Base-by-base conservation (phyloP, 2,797 vertebrate species). In the Periophthalmus magnuspinnatus region DNA sequence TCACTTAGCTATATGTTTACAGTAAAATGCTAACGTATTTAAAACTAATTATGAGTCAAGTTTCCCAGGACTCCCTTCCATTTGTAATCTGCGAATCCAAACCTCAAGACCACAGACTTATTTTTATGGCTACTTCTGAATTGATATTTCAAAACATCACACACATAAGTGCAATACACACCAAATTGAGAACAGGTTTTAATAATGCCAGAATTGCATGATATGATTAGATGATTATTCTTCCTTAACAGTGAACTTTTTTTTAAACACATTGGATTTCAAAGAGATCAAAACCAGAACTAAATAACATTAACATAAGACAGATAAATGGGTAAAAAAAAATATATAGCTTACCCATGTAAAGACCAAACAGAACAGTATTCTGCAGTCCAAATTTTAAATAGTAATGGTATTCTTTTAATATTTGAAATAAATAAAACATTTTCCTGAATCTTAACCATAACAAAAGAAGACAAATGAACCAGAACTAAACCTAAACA, bases 21-120 rank as follows among this genome's bases (percentile, higher is more conserved):
- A 75, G 80, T 71, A 77, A 60, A 41, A 33, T 68, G 32, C 64
- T 79, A 58, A 77, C 65, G 68, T 75, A 69, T 64, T 71, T 82
- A 61, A 77, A 79, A 74, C 67, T 71, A 72, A 80, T 71, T 10
- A 17, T 88, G 88, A 90, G 60, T 91, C 85, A 86, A 68, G 59
- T 76, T 81, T 73, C 71, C 62, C 6, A 76, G 45, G 71, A 76
- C 55, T 79, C 70, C 69, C 73, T 85, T 84, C 78, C 58, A 75
- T 32, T 79, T 65, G 61, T 72, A 68, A 76, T 78, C 60, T 86
- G 83, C 28, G 1, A n/a, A 33, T 33, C 63, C 47, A 28, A 50
- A 47, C 32, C 60, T 55, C 86, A 45, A 45, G 38, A 41, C 38
- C 38, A 41, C 38, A 41, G 86, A 86, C 74, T 84, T 81, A 84